A percentile compares a stretch with the other conserved stretches of the same genome.
These are phyloP conservation scores for Gallinago jamesoni DNA, from an alignment of 2,113 vertebrate species.

Conservation along the genomic window DNA sequence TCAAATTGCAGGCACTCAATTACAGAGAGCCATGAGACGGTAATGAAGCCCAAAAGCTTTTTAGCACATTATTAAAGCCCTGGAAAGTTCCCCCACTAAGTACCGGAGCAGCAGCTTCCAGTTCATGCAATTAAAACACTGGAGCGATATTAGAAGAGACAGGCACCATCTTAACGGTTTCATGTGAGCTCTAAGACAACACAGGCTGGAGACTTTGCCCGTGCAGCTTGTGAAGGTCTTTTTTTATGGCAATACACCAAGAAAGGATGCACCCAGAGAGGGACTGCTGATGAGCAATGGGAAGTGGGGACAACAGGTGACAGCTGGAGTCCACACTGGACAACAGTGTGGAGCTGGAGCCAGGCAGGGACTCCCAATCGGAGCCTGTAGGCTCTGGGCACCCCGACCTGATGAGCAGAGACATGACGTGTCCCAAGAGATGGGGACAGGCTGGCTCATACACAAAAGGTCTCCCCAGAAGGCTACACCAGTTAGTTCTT, in stretches of 20 bases:
- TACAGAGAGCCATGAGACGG: neutral
- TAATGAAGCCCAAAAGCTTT: constrained; percentile 53
- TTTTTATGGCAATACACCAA: neutral
- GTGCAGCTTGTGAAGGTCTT: neutral
- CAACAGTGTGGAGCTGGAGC: rapidly evolving
- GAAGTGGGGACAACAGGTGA: neutral
- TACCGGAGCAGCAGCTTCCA: constrained; percentile 6
- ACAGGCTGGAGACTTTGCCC: neutral
- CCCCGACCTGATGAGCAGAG: neutral
- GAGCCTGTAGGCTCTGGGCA: neutral
- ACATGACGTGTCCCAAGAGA: neutral
- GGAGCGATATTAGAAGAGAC: neutral
- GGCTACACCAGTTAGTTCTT: neutral
- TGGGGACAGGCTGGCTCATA: neutral
- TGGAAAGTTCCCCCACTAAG: neutral
- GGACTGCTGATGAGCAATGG: neutral
- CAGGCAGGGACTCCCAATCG: neutral
- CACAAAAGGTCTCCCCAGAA: neutral
- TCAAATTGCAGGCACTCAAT: neutral
- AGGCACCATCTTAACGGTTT: neutral
- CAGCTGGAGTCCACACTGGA: neutral
- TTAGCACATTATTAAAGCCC: constrained; percentile 30
- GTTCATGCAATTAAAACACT: constrained; percentile 2
- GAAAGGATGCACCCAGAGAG: neutral
- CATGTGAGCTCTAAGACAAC: neutral